Evolutionary conservation across 2,888 invertebrate species (phyloP).

Genomic region (Lasioglossum marginatum): DNA sequence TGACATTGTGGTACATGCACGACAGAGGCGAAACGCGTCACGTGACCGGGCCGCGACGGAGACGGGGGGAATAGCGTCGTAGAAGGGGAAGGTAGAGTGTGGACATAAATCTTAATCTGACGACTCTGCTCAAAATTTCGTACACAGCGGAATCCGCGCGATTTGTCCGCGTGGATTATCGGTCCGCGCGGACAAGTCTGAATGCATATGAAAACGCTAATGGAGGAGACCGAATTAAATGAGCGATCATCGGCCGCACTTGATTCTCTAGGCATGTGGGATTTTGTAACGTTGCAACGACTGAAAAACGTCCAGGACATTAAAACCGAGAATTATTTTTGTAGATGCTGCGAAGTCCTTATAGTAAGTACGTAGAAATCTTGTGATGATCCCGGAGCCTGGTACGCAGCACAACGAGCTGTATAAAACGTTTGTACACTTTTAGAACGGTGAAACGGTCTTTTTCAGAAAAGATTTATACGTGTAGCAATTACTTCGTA

Average conservation of each 20-base stretch:
- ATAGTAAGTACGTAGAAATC: neutral
- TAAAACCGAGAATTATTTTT: constrained; percentile 44
- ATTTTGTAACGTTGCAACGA: constrained; percentile 14
- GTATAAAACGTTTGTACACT: neutral
- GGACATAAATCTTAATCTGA: no score
- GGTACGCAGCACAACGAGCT: neutral
- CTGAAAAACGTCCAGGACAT: neutral
- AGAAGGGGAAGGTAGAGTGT: no score
- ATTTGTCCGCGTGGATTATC: no score
- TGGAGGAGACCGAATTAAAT: neutral
- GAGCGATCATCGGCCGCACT: neutral
- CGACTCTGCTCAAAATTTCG: neutral
- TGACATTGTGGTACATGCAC: no score
- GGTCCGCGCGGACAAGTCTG: no score
- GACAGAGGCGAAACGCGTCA: no score
- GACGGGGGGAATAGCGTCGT: no score
- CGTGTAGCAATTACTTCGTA: neutral
- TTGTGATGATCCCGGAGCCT: neutral
- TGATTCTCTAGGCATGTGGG: constrained; percentile 10
- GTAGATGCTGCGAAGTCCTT: constrained; percentile 6
- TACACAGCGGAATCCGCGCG: no score
- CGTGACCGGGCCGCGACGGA: no score
- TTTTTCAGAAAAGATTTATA: neutral
- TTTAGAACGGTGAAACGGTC: neutral
- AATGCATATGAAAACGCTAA: no score